A percentile compares a stretch with the other conserved stretches of the same genome.
phyloP scores from a whole-genome alignment of 2,888 invertebrate genomes.

The Lordiphosa andalusiaca region DNA sequence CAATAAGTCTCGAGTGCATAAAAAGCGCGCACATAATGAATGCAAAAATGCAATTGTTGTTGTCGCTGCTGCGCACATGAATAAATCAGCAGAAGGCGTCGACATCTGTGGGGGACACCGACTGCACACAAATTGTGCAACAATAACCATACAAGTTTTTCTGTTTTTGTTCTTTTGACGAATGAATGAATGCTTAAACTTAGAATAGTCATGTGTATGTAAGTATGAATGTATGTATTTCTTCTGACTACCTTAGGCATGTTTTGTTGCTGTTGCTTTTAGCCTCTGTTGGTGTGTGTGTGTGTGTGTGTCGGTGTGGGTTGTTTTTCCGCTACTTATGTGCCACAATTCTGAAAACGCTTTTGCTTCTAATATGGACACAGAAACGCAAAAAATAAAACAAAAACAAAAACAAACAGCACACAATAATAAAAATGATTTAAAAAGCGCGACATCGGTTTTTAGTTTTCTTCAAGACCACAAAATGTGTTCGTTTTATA shows the following conservation, averaged over 20 bases:
- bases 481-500: constrained; percentile 10
- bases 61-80: constrained; percentile 25
- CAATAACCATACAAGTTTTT: constrained; percentile 9
- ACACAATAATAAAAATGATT: constrained; percentile 27
- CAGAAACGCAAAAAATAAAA: constrained; percentile 20
- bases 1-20: too few species aligned
- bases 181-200: constrained; percentile 41
- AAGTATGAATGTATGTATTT: constrained; percentile 16
- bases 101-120: constrained; percentile 25
- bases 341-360: constrained; percentile 44
- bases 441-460: constrained; percentile 15
- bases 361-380: constrained; percentile 50
- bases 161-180: constrained; percentile 1
- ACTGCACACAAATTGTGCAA: constrained; percentile 29
- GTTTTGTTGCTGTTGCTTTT: constrained; percentile 41
- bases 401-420: constrained; percentile 34
- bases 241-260: constrained; percentile 66
- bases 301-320: constrained; percentile 12
- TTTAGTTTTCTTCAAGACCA: constrained; percentile 7
- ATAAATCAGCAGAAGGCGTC: constrained; percentile 18
- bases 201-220: constrained; percentile 11
- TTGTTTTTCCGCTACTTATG: constrained; percentile 15
- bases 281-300: constrained; percentile 18
- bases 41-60: constrained; percentile 15
- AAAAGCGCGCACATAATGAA: background rate